Base-by-base conservation (phyloP, 30 jellyfish, hydroid and myxozoan species). In the Pseudorhiza aurosa region DNA sequence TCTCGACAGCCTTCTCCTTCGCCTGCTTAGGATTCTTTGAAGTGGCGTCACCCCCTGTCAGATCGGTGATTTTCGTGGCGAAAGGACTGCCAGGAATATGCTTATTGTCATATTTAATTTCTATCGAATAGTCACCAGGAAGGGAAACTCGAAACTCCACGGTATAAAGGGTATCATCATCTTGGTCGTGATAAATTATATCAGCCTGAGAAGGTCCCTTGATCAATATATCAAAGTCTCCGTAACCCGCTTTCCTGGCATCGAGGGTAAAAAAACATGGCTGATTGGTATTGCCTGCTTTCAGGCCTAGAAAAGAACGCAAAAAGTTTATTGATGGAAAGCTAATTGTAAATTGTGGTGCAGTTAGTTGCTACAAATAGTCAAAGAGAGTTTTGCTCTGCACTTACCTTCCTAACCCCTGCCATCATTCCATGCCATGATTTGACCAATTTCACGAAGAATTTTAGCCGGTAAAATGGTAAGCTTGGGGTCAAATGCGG, bases 161-260 rank as follows among this genome's bases (percentile, higher is more conserved):
- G 0, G 87, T 76, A 72, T 83, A 91, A 4, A 91, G 35, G 17
- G 96, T 95, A 63, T 91, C 98, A 44, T 76, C 95, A 46, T 83
- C 95, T 30, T 84, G 85, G 55, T 91, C 98, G 33, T 74, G 83
- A 81, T 72, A 91, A 25, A 76, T 75, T 17, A 91, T 91, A 30
- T 96, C 85, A 5, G 98, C 98, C 39, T 91, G 96, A 6, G 98
- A 91, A 28, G 95, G 96, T 8, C 98, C 98, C 50, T 76, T 84
- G 24, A 91, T 71, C 26, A 91, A 85, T 14, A 91, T 85, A 60
- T 91, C 98, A 50, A 85, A 84, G 74, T 91, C 98, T 22, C 98
- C 96, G 26, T 77, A 83, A 6, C 98, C 98, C 0, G 98, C 98
- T 51, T 75, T 82, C n/a, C 94, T 79, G 8, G 98, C 98, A 50